Conservation (phyloP, 2,113 vertebrate genomes). For the Mobula hypostoma region DNA sequence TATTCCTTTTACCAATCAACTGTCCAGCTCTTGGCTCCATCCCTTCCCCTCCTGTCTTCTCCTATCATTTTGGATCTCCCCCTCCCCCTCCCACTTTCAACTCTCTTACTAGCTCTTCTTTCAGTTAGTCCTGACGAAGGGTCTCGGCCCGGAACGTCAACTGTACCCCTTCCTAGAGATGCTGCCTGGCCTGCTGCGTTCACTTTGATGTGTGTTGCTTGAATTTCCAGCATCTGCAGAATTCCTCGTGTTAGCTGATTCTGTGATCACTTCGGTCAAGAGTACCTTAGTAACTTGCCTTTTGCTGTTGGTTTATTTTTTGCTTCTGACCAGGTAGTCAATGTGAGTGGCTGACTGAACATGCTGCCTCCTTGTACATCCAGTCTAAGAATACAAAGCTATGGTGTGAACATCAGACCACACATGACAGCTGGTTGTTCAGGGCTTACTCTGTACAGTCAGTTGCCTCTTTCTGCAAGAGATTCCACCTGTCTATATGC, state of each 20-base stretch:
- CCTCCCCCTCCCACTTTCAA: too few species aligned
- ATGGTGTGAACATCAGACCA: neutral
- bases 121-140: too few species aligned
- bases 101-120: too few species aligned
- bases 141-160: too few species aligned
- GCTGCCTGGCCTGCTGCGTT: too few species aligned
- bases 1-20: too few species aligned
- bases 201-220: too few species aligned
- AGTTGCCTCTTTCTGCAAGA: neutral
- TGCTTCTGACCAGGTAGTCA: neutral
- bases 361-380: neutral
- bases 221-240: too few species aligned
- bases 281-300: neutral
- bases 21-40: too few species aligned
- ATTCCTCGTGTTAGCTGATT: neutral
- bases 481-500: neutral
- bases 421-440: neutral
- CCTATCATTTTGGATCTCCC: too few species aligned
- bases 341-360: neutral
- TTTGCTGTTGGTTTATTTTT: neutral
- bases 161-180: too few species aligned
- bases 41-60: too few species aligned
- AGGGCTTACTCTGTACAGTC: neutral
- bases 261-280: neutral
- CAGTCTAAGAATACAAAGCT: neutral